Percentiles rank a stretch among this genome's conserved stretches.
These are phyloP conservation scores for Syndactyla subalaris DNA, from an alignment of 2,797 vertebrate species.

Conservation along the genomic window DNA sequence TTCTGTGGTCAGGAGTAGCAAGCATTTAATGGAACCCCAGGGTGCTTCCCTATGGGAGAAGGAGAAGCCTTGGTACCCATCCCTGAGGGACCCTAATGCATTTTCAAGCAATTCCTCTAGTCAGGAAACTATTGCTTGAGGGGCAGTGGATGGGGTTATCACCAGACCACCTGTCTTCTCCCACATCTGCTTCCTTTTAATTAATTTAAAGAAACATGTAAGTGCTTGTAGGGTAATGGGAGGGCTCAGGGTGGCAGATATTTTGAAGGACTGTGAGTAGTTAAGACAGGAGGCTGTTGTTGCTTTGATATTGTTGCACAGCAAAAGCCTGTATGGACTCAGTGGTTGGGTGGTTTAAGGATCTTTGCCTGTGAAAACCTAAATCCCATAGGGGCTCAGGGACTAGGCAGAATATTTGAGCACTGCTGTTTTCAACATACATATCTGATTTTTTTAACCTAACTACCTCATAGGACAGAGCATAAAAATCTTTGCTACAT, in stretches of 20 bases:
- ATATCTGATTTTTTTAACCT: background rate
- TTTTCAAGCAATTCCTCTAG: background rate
- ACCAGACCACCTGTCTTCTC: background rate
- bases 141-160: background rate
- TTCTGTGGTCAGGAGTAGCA: background rate
- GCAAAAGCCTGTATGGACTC: background rate
- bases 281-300: background rate
- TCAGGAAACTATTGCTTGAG: background rate
- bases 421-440: background rate
- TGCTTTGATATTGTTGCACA: background rate
- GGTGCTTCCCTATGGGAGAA: background rate
- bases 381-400: background rate
- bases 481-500: background rate
- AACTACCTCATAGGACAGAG: background rate
- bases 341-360: background rate
- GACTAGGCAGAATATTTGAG: background rate
- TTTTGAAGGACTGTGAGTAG: background rate
- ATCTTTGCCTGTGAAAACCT: background rate
- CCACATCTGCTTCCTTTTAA: fast-evolving
- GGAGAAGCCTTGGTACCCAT: background rate
- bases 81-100: background rate
- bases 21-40: background rate
- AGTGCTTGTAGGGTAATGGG: background rate
- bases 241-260: background rate
- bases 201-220: background rate